phyloP scores from a whole-genome alignment of 1,140 invertebrate species.

The Cardiocondyla obscurior region DNA sequence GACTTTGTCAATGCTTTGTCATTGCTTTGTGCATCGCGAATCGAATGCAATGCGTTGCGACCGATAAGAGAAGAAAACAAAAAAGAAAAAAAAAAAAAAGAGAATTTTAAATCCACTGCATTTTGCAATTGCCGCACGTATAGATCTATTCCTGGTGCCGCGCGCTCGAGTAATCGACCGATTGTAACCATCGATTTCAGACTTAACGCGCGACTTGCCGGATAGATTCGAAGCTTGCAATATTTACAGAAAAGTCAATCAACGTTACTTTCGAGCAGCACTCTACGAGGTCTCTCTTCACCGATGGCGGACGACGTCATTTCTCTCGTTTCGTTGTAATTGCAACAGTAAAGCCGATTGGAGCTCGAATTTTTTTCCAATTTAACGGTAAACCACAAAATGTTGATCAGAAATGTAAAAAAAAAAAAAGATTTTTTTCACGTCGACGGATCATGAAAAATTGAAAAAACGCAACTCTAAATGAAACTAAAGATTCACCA shows the following conservation, averaged over 20 bases:
- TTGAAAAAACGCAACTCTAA: neutral
- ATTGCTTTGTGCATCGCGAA: constrained; percentile 20
- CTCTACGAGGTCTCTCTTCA: neutral
- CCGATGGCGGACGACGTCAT: neutral
- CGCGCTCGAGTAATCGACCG: constrained; percentile 5
- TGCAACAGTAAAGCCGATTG: constrained; percentile 26
- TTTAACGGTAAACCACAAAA: constrained; percentile 23
- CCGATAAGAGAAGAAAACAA: neutral
- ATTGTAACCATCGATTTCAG: constrained; percentile 33
- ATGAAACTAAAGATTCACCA: neutral
- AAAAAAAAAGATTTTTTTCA: neutral
- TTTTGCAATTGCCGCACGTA: neutral
- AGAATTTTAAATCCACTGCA: constrained; percentile 26
- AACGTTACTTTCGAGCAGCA: constrained; percentile 1
- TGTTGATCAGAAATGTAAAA: constrained; percentile 17
- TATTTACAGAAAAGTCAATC: constrained; percentile 55
- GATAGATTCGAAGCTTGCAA: neutral
- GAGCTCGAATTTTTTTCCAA: constrained; percentile 34
- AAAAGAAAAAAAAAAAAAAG: neutral
- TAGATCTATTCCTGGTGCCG: constrained; percentile 10
- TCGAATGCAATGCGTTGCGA: neutral
- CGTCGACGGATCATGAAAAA: constrained; percentile 3
- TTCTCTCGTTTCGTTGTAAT: constrained; percentile 30
- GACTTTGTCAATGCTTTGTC: constrained; percentile 39
- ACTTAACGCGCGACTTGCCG: neutral